Evolutionary conservation across 1,140 invertebrate species (phyloP).

Genomic region (Tetramorium parvispinum): DNA sequence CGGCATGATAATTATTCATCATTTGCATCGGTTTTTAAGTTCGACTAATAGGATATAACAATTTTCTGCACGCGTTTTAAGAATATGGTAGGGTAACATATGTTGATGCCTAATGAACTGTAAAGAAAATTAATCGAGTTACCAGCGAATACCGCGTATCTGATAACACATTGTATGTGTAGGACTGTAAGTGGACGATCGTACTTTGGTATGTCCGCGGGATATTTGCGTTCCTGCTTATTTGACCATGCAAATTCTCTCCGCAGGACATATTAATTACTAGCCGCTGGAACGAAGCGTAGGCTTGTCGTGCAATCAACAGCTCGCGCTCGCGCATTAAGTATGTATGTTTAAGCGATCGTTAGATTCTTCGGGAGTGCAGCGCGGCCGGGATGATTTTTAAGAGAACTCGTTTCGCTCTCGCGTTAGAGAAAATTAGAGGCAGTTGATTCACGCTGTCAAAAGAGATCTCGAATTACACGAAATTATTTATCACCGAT

Average conservation of each 20-base stretch:
- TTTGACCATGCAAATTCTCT: conserved; percentile 40
- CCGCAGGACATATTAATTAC: conserved; percentile 46
- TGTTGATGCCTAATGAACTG: conserved; percentile 18
- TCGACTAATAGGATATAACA: conserved; percentile 29
- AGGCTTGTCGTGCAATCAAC: conserved; percentile 23
- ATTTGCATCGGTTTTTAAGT: conserved; percentile 3
- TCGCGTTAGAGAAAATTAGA: conserved; percentile 6
- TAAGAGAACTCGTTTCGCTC: not conserved
- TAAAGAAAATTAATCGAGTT: conserved; percentile 20
- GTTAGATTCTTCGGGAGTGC: not conserved
- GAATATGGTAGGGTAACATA: not conserved
- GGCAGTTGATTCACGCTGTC: not conserved
- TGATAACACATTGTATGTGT: not conserved
- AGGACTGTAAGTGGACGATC: not conserved
- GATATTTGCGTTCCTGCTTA: conserved; percentile 41
- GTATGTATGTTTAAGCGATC: conserved; percentile 26
- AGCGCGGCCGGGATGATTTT: not conserved
- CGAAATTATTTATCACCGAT: not conserved
- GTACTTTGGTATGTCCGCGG: not conserved
- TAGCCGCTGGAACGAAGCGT: not conserved
- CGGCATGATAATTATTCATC: conserved; percentile 19
- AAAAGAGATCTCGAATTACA: not conserved
- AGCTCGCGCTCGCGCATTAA: not conserved
- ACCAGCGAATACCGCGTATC: not conserved
- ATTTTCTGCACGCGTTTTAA: not conserved